Conservation (phyloP, 2,888 invertebrate species). For the Monochamus alternatus region DNA sequence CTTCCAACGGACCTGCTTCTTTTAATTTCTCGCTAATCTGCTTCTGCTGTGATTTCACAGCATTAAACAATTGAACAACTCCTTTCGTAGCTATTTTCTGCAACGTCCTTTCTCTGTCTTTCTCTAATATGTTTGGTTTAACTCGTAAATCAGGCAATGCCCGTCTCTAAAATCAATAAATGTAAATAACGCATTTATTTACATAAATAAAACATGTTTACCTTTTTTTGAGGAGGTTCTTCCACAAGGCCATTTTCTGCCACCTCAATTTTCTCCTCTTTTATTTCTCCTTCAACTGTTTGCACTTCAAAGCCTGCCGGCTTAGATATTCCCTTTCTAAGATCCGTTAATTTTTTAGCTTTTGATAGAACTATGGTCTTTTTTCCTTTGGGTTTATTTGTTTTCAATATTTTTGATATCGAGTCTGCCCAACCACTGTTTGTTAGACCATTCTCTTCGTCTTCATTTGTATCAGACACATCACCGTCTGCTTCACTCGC, state of each 20-base stretch:
- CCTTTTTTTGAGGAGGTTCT: conserved; percentile 66
- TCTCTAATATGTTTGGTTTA: conserved; percentile 84
- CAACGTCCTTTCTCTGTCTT: conserved; percentile 83
- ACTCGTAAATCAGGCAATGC: conserved; percentile 78
- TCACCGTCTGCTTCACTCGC: not conserved
- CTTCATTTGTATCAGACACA: conserved; percentile 2
- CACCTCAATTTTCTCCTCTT: conserved; percentile 68
- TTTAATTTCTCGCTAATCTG: conserved; percentile 80
- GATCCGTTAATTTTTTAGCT: conserved; percentile 81
- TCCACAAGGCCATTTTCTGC: conserved; percentile 64
- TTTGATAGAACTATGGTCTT: conserved; percentile 84
- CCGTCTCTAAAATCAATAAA: conserved; percentile 73
- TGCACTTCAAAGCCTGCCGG: conserved; percentile 80
- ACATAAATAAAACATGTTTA: conserved; percentile 39
- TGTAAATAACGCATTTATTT: not conserved
- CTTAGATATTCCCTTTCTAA: conserved; percentile 70
- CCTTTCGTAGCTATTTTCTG: conserved; percentile 92
- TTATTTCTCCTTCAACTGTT: conserved; percentile 71
- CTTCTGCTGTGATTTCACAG: conserved; percentile 89
- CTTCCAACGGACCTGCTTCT: conserved; percentile 82
- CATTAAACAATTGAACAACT: conserved; percentile 94
- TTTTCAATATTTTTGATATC: conserved; percentile 83
- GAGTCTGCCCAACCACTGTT: conserved; percentile 89
- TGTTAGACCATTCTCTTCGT: conserved; percentile 60
- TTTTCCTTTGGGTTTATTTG: conserved; percentile 83